Conservation (phyloP, 1,140 invertebrate genomes). For the Trichogramma pretiosum region DNA sequence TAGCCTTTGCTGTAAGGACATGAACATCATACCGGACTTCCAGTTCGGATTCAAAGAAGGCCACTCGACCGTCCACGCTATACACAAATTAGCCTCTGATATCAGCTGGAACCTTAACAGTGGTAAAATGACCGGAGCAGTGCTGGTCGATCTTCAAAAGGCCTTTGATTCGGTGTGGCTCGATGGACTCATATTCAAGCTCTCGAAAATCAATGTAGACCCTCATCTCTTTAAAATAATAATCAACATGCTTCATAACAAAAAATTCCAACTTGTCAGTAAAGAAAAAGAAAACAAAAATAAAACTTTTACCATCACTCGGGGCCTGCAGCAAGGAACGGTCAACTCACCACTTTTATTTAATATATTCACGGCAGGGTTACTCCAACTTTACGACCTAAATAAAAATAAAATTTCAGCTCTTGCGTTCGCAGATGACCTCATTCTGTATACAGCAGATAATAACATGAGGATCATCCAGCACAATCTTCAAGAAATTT, state of each 20-base stretch:
- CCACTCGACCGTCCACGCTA: slow-evolving; percentile 13
- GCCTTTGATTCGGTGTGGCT: slow-evolving; percentile 1
- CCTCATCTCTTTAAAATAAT: neutral
- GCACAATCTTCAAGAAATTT: neutral
- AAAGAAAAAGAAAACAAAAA: no score
- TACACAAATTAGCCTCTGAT: slow-evolving; percentile 13
- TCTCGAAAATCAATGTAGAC: neutral
- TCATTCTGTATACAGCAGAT: slow-evolving; percentile 11
- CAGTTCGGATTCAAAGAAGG: slow-evolving; percentile 21
- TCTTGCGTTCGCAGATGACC: slow-evolving; percentile 21
- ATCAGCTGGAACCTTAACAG: neutral
- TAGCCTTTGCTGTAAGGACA: neutral
- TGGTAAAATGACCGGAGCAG: neutral
- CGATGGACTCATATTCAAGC: neutral
- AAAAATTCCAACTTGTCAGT: neutral
- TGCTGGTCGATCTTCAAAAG: neutral
- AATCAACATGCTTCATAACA: neutral
- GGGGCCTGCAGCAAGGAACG: slow-evolving; percentile 14
- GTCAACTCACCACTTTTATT: slow-evolving; percentile 12
- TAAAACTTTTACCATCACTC: no score
- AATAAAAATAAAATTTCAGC: neutral
- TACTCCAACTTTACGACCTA: neutral
- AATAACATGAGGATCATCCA: slow-evolving; percentile 2
- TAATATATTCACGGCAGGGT: slow-evolving; percentile 11
- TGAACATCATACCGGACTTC: slow-evolving; percentile 10